A percentile compares a stretch with the other conserved stretches of the same genome.
Conservation (phyloP, 2,888 invertebrate genomes). For the Diarsia rubi region DNA sequence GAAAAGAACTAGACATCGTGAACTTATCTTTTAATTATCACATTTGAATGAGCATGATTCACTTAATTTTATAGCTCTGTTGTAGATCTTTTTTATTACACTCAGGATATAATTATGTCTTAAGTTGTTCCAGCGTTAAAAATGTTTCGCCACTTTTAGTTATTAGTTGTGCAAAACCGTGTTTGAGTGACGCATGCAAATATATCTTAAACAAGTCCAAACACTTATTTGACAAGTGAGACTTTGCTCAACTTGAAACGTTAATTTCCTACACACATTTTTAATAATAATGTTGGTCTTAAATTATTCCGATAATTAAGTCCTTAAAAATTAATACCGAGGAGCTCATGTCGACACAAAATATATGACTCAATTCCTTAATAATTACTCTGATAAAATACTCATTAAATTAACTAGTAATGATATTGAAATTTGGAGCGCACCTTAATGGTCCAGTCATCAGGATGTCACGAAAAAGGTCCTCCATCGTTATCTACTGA, state of each 20-base stretch:
- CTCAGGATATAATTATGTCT: conserved; percentile 28
- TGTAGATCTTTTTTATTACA: conserved; percentile 42
- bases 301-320: conserved; percentile 33
- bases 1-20: conserved; percentile 33
- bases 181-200: conserved; percentile 51
- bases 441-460: conserved; percentile 56
- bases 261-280: conserved; percentile 11
- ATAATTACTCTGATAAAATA: conserved; percentile 56
- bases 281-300: conserved; percentile 15
- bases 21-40: conserved; percentile 29
- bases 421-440: conserved; percentile 59
- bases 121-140: conserved; percentile 31
- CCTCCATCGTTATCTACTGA: conserved; percentile 51
- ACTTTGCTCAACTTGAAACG: conserved; percentile 12
- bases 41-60: conserved; percentile 37
- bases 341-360: conserved; percentile 32
- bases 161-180: conserved; percentile 56
- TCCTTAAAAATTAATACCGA: conserved; percentile 6
- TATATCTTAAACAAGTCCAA: conserved; percentile 19
- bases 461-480: conserved; percentile 59
- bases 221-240: conserved; percentile 21
- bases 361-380: conserved; percentile 48
- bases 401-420: conserved; percentile 51
- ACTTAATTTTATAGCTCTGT: conserved; percentile 13
- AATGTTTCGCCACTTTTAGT: conserved; percentile 56